Base-by-base conservation (phyloP, 2,113 vertebrate genomes). In the Athene cunicularia region DNA sequence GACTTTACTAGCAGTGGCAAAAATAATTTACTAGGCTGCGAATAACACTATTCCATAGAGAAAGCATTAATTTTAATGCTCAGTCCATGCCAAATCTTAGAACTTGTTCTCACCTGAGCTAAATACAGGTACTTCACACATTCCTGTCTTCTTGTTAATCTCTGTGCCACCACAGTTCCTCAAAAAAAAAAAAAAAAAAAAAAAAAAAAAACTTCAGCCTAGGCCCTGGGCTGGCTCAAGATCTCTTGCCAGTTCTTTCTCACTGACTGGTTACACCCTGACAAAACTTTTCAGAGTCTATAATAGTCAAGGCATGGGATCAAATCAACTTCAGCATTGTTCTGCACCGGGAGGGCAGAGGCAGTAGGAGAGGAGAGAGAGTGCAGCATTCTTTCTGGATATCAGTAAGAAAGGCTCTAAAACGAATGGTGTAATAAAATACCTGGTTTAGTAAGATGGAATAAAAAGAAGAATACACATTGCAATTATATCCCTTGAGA, bases 261-360 rank as follows among this genome's bases (percentile, higher is more conserved):
- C 45, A 53, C 14, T 55, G 56, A 14, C 19, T 56, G 26, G 27
- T 43, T 60, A 35, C 7, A 2, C 14, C 24, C 30, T 33, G 35
- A 58, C 4, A 90, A 56, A 47, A 5, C 18, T 77, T 60, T 83
- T 58, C 68, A 74, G 30, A 52, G 8, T 28, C 16, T 8, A 0
- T 30, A 41, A 41, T 14, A 50, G 30, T 68, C 43, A 93, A 86
- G 23, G 20, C 21, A 3, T 11, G 23, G 43, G 71, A 80, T 70
- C 17, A 11, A 55, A 64, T 39, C 26, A 64, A 5, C 18, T 72
- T 80, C 39, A 83, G 9, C 2, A 1, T 12, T 77, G 28, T 9
- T 59, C 43, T 72, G 58, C 21, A 26, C 27, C 2, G 0, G 21
- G 0, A 12, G n/a, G 6, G 20, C 16, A 5, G 11, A 70, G 12